These are phyloP conservation scores for Pangasianodon gigas DNA, from an alignment of 2,113 vertebrate species.

Conservation along the genomic window DNA sequence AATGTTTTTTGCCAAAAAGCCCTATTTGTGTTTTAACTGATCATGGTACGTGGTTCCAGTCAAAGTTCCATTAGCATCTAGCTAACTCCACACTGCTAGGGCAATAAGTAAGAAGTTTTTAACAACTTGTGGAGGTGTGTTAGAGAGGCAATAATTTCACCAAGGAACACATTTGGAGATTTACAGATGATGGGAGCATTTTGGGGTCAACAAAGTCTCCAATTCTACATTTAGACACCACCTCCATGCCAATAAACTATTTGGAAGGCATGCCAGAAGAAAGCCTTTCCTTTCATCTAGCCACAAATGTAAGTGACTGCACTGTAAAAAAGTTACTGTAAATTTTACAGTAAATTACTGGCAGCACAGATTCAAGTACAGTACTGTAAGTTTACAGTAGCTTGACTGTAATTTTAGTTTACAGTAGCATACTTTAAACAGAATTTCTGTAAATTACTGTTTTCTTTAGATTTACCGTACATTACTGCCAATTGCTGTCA, in stretches of 20 bases:
- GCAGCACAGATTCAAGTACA: neutral
- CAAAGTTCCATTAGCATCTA: too few species aligned
- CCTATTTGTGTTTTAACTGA: too few species aligned
- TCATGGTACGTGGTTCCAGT: too few species aligned
- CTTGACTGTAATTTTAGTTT: neutral
- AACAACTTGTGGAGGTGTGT: neutral
- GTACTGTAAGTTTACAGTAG: neutral
- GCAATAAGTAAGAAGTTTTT: neutral
- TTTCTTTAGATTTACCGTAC: too few species aligned
- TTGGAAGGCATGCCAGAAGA: neutral
- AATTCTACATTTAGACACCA: neutral
- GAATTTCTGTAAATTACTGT: too few species aligned
- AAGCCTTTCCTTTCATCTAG: neutral
- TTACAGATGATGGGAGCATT: neutral
- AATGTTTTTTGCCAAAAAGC: too few species aligned
- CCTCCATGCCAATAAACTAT: neutral
- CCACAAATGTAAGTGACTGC: neutral
- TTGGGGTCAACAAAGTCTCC: neutral
- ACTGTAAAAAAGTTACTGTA: neutral
- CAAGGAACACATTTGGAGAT: neutral
- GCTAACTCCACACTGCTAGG: neutral
- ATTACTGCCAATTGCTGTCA: too few species aligned
- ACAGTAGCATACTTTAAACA: too few species aligned
- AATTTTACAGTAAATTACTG: neutral
- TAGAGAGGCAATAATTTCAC: neutral